Evolutionary conservation across 2,797 vertebrate species (phyloP).

Genomic region (Cynodonichthys magdalenae): DNA sequence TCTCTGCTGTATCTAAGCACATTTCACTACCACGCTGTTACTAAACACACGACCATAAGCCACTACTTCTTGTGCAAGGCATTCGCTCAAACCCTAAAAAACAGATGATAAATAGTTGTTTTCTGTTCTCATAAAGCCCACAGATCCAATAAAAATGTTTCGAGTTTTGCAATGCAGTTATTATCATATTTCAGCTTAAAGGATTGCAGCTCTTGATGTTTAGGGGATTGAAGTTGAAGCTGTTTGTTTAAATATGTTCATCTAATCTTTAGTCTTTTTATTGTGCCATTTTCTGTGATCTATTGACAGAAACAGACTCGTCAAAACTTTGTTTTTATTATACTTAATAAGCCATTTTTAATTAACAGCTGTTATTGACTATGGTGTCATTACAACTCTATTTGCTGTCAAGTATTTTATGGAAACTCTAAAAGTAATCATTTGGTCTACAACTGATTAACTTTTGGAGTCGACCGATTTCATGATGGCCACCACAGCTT

Average conservation of each 20-base stretch:
- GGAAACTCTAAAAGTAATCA: neutral
- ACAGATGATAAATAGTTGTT: slow-evolving; percentile 27
- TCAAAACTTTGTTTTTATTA: too few species aligned
- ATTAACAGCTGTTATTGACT: too few species aligned
- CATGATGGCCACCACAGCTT: neutral
- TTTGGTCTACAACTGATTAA: neutral
- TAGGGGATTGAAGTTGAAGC: neutral
- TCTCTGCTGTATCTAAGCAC: slow-evolving; percentile 74
- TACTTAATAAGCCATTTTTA: too few species aligned
- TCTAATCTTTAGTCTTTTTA: neutral
- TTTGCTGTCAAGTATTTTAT: too few species aligned
- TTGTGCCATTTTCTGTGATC: too few species aligned
- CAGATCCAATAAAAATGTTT: neutral
- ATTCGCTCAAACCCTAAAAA: slow-evolving; percentile 19
- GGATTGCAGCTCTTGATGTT: neutral
- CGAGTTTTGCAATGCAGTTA: neutral
- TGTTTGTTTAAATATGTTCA: neutral
- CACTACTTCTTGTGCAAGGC: slow-evolving; percentile 44
- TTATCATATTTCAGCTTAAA: slow-evolving; percentile 6
- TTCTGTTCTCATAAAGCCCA: slow-evolving; percentile 4
- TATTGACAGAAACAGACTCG: too few species aligned
- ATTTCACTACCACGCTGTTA: slow-evolving; percentile 52
- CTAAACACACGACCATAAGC: slow-evolving; percentile 49
- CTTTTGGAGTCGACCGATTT: neutral
- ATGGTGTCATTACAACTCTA: too few species aligned